These are phyloP conservation scores for Telmatochromis sp. DNA, from an alignment of 2,113 vertebrate genomes.

Conservation along the genomic window DNA sequence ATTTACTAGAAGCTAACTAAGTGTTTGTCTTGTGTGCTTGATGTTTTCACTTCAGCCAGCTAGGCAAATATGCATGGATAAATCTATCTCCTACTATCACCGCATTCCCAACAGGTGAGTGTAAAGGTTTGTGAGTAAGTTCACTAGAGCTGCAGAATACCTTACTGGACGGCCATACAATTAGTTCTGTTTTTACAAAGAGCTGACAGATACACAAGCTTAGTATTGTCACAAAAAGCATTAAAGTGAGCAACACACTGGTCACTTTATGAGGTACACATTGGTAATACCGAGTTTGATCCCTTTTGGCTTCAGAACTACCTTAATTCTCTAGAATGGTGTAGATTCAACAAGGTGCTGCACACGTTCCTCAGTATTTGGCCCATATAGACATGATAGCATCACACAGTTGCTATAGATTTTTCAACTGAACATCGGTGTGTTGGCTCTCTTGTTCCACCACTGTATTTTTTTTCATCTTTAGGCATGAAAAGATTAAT, in stretches of 20 bases:
- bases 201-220: background rate
- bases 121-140: background rate
- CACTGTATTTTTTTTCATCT: background rate
- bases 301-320: background rate
- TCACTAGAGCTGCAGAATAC: background rate
- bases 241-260: background rate
- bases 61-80: slow-evolving; percentile 49
- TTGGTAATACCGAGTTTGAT: background rate
- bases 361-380: background rate
- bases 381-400: background rate
- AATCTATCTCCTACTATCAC: slow-evolving; percentile 39
- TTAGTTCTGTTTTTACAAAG: background rate
- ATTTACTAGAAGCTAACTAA: background rate
- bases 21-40: background rate
- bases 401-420: background rate
- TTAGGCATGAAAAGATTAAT: background rate
- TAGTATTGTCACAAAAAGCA: background rate
- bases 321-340: background rate
- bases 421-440: background rate
- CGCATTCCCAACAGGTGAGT: slow-evolving; percentile 65
- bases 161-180: background rate
- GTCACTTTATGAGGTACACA: background rate
- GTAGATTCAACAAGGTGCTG: background rate
- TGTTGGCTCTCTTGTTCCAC: background rate
- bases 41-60: slow-evolving; percentile 37